Evolutionary conservation across 2,888 invertebrate genomes (phyloP).

Genomic region (Dorcus parallelipipedus): DNA sequence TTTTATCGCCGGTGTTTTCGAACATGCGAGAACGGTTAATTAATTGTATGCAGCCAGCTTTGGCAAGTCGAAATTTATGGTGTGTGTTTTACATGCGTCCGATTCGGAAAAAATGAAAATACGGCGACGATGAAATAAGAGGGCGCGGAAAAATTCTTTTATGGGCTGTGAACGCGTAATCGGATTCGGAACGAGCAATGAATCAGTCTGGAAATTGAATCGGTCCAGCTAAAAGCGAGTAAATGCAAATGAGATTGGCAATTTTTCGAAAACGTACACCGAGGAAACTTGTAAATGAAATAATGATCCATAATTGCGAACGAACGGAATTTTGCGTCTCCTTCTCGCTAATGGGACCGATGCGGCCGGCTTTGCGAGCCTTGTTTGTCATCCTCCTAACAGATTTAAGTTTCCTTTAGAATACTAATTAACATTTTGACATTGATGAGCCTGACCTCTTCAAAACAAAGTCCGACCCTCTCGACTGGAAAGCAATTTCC

Average conservation of each 20-base stretch:
- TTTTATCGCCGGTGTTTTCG: too few species aligned
- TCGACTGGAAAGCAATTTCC: slow-evolving; percentile 12
- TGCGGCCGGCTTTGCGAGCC: slow-evolving; percentile 1
- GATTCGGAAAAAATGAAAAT: too few species aligned
- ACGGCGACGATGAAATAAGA: too few species aligned
- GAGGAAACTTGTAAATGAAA: slow-evolving; percentile 21
- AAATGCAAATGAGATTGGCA: slow-evolving; percentile 28
- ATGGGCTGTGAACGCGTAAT: too few species aligned
- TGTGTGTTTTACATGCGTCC: too few species aligned
- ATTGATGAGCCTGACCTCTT: slow-evolving; percentile 14
- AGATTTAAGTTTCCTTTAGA: slow-evolving; percentile 26
- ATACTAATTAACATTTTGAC: slow-evolving; percentile 32
- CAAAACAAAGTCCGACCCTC: too few species aligned
- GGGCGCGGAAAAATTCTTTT: too few species aligned
- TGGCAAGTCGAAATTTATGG: too few species aligned
- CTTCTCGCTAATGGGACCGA: slow-evolving; percentile 9
- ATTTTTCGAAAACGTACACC: slow-evolving; percentile 18
- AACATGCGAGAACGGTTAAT: too few species aligned
- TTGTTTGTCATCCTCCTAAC: slow-evolving; percentile 30
- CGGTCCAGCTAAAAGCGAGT: slow-evolving; percentile 24
- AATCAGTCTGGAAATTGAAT: slow-evolving; percentile 24
- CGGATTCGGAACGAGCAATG: not conserved
- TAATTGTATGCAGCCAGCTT: too few species aligned
- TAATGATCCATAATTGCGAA: slow-evolving; percentile 26
- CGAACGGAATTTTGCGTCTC: slow-evolving; percentile 10